Conservation (phyloP, 2,888 invertebrate genomes). For the Phortica magna region DNA sequence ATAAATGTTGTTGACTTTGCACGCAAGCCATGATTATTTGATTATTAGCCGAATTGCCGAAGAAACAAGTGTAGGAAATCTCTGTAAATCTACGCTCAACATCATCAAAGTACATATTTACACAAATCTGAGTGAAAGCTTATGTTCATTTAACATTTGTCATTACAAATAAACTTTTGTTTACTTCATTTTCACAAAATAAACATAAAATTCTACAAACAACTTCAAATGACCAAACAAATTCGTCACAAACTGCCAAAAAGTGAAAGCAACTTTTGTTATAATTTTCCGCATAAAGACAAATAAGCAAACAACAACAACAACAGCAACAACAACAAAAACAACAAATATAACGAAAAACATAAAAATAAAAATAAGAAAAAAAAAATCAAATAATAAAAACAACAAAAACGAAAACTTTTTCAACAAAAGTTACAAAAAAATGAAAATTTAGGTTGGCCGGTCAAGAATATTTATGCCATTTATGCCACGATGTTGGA, state of each 20-base stretch:
- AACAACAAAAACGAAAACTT: background rate
- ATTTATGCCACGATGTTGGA: slow-evolving; percentile 70
- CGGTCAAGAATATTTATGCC: slow-evolving; percentile 72
- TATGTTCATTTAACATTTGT: too few relatives aligned
- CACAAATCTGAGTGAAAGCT: too few relatives aligned
- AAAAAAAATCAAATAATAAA: slow-evolving; percentile 39
- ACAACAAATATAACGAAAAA: slow-evolving; percentile 30
- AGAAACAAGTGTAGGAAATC: too few relatives aligned
- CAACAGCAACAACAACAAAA: slow-evolving; percentile 28
- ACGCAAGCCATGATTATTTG: too few relatives aligned
- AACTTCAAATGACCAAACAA: slow-evolving; percentile 21
- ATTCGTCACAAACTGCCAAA: slow-evolving; percentile 39
- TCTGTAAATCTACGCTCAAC: too few relatives aligned
- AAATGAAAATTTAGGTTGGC: slow-evolving; percentile 62
- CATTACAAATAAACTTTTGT: too few relatives aligned
- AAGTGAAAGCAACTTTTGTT: slow-evolving; percentile 68
- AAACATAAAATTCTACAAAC: background rate
- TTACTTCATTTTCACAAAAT: slow-evolving; percentile 60
- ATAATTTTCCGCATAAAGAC: slow-evolving; percentile 52
- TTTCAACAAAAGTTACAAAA: slow-evolving; percentile 6
- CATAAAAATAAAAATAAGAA: slow-evolving; percentile 42
- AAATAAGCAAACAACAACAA: slow-evolving; percentile 34
- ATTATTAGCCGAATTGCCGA: too few relatives aligned
- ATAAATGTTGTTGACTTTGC: too few relatives aligned
- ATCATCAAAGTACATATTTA: too few relatives aligned